Evolutionary conservation across 2,113 vertebrate genomes (phyloP).

Genomic region (Caracal caracal): DNA sequence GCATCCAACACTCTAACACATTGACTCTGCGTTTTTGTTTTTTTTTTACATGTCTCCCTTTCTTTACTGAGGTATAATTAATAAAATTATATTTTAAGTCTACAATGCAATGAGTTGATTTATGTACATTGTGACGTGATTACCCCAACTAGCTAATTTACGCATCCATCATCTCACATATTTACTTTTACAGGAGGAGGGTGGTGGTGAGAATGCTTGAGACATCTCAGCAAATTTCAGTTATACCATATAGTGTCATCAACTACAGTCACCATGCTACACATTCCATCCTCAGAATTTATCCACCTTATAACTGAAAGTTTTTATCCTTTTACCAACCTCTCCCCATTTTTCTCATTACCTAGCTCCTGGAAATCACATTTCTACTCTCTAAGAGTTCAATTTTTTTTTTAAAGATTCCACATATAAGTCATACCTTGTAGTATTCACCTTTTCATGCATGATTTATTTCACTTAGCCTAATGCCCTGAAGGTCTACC

Average conservation of each 20-base stretch:
- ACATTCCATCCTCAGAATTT: background rate
- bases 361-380: background rate
- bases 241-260: background rate
- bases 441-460: background rate
- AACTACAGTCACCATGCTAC: background rate
- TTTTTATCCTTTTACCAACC: background rate
- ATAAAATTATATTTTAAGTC: background rate
- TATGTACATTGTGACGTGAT: background rate
- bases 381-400: background rate
- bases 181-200: background rate
- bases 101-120: background rate
- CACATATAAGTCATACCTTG: background rate
- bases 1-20: background rate
- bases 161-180: background rate
- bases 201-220: background rate
- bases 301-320: background rate
- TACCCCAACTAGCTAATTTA: background rate
- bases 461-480: background rate
- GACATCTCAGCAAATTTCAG: background rate
- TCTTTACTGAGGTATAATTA: background rate
- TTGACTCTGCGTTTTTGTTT: background rate
- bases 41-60: background rate
- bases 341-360: background rate
- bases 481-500: background rate
- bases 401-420: background rate